Evolutionary conservation across 2,797 vertebrate species (phyloP), one percentile per base, ranked within the genome.

Genomic region (Pseudocheirus occidentalis): DNA sequence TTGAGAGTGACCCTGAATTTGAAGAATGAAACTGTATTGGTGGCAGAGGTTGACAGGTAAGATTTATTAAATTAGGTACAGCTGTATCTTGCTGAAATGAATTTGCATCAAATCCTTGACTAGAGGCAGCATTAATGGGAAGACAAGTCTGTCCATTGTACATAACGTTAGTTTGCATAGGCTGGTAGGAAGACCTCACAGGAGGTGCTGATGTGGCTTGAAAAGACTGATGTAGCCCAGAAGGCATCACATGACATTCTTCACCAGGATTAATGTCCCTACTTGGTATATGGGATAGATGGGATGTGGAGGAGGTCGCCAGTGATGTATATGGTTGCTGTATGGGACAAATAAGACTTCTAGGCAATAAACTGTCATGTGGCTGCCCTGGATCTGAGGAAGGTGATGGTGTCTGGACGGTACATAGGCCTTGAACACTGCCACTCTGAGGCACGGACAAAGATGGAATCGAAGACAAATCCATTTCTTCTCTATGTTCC

Each of bases 401-500:
- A 98, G 99, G 99, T 98, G 99, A 98, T 98, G 99, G 99, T 97
- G 99, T 98, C 97, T 98, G 98, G 97, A 99, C 98, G 97, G 98
- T 94, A 97, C 98, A 97, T n/a, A 98, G 97, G 95, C 98, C 97
- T 92, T 98, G 97, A 59, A 99, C 97, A 46, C 97, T 98, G 97
- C 98, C 98, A 87, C 98, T 95, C 93, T 99, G 99, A 95, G 99
- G 98, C 98, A 99, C 98, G 95, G 98, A 98, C 96, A 99, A 97
- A 96, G 99, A 98, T 14, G 99, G 98, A 97, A 99, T 98, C 2
- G 99, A 97, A 97, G 99, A 97, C 97, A 99, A 98, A 98, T 99
- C 99, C 98, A 99, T 98, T 91, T 99, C 99, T 10, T 99, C 99
- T 98, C 99, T 98, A 98, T 99, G 99, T 98, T 99, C 99, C 98